Evolutionary conservation across 2,888 invertebrate genomes (phyloP), one percentile per base, ranked within the genome.

Genomic region (Molanna angustata): DNA sequence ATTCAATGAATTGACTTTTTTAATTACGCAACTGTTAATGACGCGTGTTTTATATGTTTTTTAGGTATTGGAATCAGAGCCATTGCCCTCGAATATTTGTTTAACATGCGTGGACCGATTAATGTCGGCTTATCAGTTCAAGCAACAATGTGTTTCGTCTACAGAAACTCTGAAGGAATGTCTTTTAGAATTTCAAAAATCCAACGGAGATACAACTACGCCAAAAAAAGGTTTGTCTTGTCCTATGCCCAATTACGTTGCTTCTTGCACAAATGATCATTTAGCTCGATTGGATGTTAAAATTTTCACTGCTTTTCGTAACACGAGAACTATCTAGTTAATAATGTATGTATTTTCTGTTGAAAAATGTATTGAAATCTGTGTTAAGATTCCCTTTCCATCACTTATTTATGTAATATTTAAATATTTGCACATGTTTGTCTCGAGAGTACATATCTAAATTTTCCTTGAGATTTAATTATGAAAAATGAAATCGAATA

Each of bases 91-190:
- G 62, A 66, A 76, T 49, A 77, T 77, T 62, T 77, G 77, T 62
- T 61, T 77, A 61, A 72, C 69, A 61, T 77, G 77, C 63, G 77
- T 76, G 49, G 77, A 77, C 63, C 70, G 71, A 40, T 65, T 77
- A 51, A 75, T 76, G 45, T 72, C 69, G 60, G 70, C 77, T 3
- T 76, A 74, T 63, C 72, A 75, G 57, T 77, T 77, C 66, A 77
- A 74, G 62, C 73, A 76, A 53, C 76, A 76, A 67, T 77, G 77
- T 61, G 49, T 76, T 27, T 63, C 74, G 18, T 76, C 77, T 11
- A 73, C 73, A 65, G 75, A 76, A 3, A 77, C 77, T 1, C 59
- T 77, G 53, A 74, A 71, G 65, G 76, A 77, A 68, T 77, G 77
- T 58, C 65, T 76, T 35, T 71, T 70, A 51, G 77, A 77, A 60